These are phyloP conservation scores for Cichlasoma orientale DNA, from an alignment of 2,797 vertebrate species.

Conservation along the genomic window DNA sequence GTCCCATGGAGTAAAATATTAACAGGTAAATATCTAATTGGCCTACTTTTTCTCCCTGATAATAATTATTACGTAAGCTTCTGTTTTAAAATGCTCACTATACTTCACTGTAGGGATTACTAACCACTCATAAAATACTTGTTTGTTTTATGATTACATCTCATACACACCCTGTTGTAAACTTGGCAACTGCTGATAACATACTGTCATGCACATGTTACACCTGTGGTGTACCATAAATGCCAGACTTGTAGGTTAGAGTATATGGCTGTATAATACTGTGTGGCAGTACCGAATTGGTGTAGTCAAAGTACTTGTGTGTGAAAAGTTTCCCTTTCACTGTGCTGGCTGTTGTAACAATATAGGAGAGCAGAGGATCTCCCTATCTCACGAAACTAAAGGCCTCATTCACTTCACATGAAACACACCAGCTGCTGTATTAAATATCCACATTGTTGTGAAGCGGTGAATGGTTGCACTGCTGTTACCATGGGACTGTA, in stretches of 20 bases:
- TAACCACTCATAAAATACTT: background rate
- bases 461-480: constrained; percentile 58
- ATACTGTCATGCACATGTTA: background rate
- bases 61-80: background rate
- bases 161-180: background rate
- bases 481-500: constrained; percentile 63
- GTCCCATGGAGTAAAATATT: background rate
- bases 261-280: constrained; percentile 7
- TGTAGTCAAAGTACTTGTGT: background rate
- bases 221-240: background rate
- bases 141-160: background rate
- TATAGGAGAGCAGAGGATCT: constrained; percentile 47
- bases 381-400: constrained; percentile 66
- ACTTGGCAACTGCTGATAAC: constrained; percentile 5
- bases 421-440: constrained; percentile 73
- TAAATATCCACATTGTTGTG: constrained; percentile 76
- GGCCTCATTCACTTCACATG: constrained; percentile 65
- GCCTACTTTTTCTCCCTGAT: background rate
- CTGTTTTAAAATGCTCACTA: background rate
- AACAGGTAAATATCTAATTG: background rate
- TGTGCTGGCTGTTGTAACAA: constrained; percentile 31
- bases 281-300: background rate
- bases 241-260: background rate
- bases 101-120: background rate
- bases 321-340: constrained; percentile 24